Base-by-base conservation (phyloP, 2,888 invertebrate species). In the Thalpophila matura region DNA sequence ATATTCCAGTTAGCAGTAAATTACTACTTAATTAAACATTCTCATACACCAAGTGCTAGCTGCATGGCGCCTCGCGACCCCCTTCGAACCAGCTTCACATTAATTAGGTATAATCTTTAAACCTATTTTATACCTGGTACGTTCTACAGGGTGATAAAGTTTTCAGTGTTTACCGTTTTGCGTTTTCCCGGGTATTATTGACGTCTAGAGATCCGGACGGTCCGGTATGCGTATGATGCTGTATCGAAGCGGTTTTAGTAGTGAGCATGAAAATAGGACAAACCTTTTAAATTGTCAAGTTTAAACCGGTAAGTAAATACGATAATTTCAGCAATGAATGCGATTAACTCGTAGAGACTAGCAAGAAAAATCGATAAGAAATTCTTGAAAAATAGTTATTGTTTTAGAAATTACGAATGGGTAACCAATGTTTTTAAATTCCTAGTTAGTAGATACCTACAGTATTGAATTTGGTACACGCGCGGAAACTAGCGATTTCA, bases 21-120 rank as follows among this genome's bases (percentile, higher is more conserved):
- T 89, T 85, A 84, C 86, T 76, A 71, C 77, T 85, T 89, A 89
- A 90, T 91, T 91, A 89, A 89, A 86, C 86, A 89, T 88, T 85
- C 83, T 76, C 79, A 80, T 66, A 62, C 2, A 40, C 14, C n/a
- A 45, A 37, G 35, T 37, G 50, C 31, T 42, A 35, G 55, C 43
- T 51, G 14, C 42, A 38, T 12, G 31, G 51, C 43, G 27, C 51
- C 18, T 12, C 29, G 18, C 42, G 37, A 50, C 40, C 49, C 35
- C 35, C 14, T 54, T 67, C 24, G 9, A 35, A 53, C 47, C 22
- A 45, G 42, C 16, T 24, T 16, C 33, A 7, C 33, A 64, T 57
- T 57, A 54, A 71, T 67, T 54, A 24, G 29, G 54, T 51, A 56
- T 46, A 53, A 61, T 65, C 54, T 51, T 45, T 40, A 55, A 26